Percentiles rank a stretch among this genome's conserved stretches.
These are phyloP conservation scores for Cylloceria caligata DNA, from an alignment of 2,888 invertebrate species.

Conservation along the genomic window DNA sequence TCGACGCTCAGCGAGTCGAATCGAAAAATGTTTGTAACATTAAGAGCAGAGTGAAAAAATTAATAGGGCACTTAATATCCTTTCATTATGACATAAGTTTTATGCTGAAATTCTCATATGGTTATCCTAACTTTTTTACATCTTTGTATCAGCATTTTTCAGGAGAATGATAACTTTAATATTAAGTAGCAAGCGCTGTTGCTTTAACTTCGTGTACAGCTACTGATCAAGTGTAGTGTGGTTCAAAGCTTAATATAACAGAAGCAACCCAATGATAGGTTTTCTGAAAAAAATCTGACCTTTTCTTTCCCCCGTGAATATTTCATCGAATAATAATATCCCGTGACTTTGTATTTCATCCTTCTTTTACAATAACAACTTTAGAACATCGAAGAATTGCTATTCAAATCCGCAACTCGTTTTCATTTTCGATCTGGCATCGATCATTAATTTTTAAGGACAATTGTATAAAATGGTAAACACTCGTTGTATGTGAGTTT, in stretches of 20 bases:
- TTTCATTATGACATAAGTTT: too few relatives aligned
- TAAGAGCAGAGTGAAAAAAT: too few relatives aligned
- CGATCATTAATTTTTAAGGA: neutral
- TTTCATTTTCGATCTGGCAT: constrained; percentile 24
- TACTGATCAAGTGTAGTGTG: constrained; percentile 68
- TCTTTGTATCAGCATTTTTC: constrained; percentile 66
- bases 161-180: constrained; percentile 66
- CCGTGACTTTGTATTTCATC: constrained; percentile 62
- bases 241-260: constrained; percentile 68
- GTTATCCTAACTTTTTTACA: too few relatives aligned
- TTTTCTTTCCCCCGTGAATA: constrained; percentile 62
- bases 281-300: constrained; percentile 54
- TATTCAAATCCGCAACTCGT: constrained; percentile 16
- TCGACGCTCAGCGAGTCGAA: too few relatives aligned
- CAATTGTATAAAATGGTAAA: neutral
- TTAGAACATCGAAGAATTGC: constrained; percentile 68
- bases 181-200: constrained; percentile 52
- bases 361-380: constrained; percentile 61
- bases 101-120: too few relatives aligned
- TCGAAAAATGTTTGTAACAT: too few relatives aligned
- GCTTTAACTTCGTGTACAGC: constrained; percentile 65
- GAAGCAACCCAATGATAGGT: constrained; percentile 65
- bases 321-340: constrained; percentile 69
- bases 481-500: too few relatives aligned
- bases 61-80: too few relatives aligned